These are phyloP conservation scores for Electrophaes corylata DNA, from an alignment of 2,888 invertebrate genomes.

Conservation along the genomic window DNA sequence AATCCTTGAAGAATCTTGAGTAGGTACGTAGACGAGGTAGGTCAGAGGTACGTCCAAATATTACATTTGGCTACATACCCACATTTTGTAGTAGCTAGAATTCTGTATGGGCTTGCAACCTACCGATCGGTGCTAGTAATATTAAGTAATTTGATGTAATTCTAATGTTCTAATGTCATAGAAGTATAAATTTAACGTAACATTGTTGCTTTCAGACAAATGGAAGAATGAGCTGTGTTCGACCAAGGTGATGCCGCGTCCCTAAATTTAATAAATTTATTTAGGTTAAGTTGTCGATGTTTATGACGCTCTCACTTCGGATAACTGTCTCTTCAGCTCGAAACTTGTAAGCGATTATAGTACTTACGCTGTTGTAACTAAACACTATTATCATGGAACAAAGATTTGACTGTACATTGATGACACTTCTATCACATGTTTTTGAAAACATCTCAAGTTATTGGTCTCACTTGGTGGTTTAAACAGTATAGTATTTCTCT, in stretches of 20 bases:
- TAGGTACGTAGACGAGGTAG: no score
- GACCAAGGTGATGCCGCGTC: constrained; percentile 14
- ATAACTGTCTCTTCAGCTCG: constrained; percentile 6
- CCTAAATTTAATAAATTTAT: background rate
- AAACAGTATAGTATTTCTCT: no score
- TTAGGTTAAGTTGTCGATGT: constrained; percentile 12
- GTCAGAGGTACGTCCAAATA: no score
- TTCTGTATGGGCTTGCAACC: no score
- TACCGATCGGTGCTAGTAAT: no score
- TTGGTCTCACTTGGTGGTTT: no score
- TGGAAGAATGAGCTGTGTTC: constrained; percentile 9
- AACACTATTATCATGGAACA: background rate
- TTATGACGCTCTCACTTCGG: constrained; percentile 4
- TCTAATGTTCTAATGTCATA: no score
- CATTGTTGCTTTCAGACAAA: constrained; percentile 7
- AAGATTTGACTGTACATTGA: background rate
- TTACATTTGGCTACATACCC: no score
- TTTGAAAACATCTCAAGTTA: background rate
- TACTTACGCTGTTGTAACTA: background rate
- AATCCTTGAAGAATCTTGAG: no score
- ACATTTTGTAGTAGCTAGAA: no score
- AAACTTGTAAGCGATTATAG: background rate
- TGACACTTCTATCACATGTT: background rate
- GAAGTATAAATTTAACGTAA: background rate
- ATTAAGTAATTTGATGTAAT: no score